These are phyloP conservation scores for Tridacna gigas DNA, from an alignment of 2,888 invertebrate genomes.

Conservation along the genomic window DNA sequence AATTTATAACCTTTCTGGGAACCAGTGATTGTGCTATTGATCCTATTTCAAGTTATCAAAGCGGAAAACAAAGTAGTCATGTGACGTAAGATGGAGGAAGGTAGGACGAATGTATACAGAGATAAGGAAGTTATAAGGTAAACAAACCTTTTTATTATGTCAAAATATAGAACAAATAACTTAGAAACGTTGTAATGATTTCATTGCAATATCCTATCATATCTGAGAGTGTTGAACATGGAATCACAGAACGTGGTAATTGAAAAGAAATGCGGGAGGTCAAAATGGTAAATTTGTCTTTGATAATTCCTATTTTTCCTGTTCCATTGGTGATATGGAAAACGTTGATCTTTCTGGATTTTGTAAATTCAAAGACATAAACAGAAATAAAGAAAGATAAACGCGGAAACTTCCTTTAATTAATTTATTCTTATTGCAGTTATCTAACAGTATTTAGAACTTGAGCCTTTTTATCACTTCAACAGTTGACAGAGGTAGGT, in stretches of 20 bases:
- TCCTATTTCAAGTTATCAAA: background rate
- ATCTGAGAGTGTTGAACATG: background rate
- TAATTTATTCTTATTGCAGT: no score
- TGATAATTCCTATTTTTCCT: no score
- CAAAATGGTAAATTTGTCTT: background rate
- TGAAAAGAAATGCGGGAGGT: background rate
- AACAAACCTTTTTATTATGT: background rate
- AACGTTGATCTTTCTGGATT: no score
- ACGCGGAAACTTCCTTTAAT: no score
- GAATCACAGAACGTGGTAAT: background rate
- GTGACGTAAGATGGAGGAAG: constrained; percentile 20
- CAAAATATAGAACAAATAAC: constrained; percentile 17
- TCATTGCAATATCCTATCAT: background rate
- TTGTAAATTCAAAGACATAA: no score
- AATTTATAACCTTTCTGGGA: background rate
- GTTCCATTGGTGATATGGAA: no score
- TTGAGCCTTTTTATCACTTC: no score
- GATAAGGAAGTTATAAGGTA: constrained; percentile 4
- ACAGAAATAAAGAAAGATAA: no score
- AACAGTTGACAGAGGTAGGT: no score
- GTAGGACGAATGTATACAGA: background rate
- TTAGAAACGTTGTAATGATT: background rate
- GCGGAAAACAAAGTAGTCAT: constrained; percentile 4
- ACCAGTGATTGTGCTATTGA: background rate
- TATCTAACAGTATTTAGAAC: no score